Percentiles rank a stretch among this genome's conserved stretches.
Conservation (phyloP, 2,888 invertebrate genomes). For the Thysanoteuthis rhombus region DNA sequence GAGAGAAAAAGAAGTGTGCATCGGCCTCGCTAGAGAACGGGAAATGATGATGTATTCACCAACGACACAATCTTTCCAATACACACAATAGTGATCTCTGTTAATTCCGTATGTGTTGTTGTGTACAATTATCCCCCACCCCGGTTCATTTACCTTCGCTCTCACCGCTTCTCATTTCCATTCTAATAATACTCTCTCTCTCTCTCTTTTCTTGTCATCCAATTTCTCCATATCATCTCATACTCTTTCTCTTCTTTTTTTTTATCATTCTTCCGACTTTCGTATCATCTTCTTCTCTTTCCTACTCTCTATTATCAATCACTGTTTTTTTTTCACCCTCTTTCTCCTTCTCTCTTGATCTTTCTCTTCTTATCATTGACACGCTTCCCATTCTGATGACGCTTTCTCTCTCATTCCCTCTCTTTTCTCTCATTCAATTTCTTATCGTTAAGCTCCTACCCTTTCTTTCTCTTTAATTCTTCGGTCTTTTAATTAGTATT, state of each 20-base stretch:
- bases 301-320: too few species aligned
- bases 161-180: not conserved
- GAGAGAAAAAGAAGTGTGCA: not conserved
- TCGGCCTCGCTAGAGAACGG: not conserved
- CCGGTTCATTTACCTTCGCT: not conserved
- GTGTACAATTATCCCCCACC: not conserved
- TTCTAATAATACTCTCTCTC: not conserved
- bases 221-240: too few species aligned
- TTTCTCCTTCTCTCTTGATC: too few species aligned
- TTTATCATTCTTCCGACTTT: too few species aligned
- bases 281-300: too few species aligned
- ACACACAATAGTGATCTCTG: not conserved
- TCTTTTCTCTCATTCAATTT: not conserved
- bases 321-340: too few species aligned
- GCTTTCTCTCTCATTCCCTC: not conserved
- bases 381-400: too few species aligned
- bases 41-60: not conserved
- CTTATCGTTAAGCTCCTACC: too few species aligned
- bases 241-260: too few species aligned
- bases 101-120: not conserved
- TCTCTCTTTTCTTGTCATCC: not conserved
- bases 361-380: too few species aligned
- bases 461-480: too few species aligned
- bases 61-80: not conserved
- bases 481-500: too few species aligned